Evolutionary conservation across 2,888 invertebrate genomes (phyloP).

Genomic region (Pollenia amentaria): DNA sequence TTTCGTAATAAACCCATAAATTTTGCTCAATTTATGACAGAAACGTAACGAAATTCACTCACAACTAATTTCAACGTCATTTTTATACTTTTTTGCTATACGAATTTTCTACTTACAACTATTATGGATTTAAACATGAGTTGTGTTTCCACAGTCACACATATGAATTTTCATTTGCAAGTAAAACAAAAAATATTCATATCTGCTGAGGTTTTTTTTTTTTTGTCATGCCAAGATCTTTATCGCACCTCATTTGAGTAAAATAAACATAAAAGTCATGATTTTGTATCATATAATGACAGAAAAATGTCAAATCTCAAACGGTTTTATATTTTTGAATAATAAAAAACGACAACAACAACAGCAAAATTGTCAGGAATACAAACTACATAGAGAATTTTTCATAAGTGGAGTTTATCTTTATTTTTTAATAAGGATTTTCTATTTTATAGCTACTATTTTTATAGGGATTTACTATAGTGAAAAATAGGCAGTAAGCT

Average conservation of each 20-base stretch:
- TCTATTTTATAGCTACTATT: constrained; percentile 7
- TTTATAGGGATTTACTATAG: constrained; percentile 13
- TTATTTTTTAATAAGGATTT: constrained; percentile 57
- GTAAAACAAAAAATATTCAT: constrained; percentile 2
- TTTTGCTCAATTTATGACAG: constrained; percentile 48
- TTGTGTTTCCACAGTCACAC: constrained; percentile 26
- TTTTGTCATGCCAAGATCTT: constrained; percentile 55
- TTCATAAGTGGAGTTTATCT: constrained; percentile 57
- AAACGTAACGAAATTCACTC: constrained; percentile 34
- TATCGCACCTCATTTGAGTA: constrained; percentile 71
- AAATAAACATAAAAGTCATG: constrained; percentile 65
- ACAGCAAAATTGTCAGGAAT: constrained; percentile 1
- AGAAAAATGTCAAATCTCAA: constrained; percentile 63
- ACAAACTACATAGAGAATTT: constrained; percentile 35
- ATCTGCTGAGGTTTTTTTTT: constrained; percentile 44
- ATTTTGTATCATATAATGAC: constrained; percentile 55
- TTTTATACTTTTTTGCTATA: not conserved
- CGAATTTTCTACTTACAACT: constrained; percentile 25
- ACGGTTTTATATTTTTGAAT: constrained; percentile 55
- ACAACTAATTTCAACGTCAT: constrained; percentile 36
- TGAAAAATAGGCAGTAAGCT: not conserved
- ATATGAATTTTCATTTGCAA: constrained; percentile 34
- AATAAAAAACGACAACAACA: not conserved
- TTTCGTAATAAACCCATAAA: constrained; percentile 58
- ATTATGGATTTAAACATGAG: constrained; percentile 14